phyloP scores from a whole-genome alignment of 35 echinoderm and acorn worm species.

The Ophiothrix spiculata region DNA sequence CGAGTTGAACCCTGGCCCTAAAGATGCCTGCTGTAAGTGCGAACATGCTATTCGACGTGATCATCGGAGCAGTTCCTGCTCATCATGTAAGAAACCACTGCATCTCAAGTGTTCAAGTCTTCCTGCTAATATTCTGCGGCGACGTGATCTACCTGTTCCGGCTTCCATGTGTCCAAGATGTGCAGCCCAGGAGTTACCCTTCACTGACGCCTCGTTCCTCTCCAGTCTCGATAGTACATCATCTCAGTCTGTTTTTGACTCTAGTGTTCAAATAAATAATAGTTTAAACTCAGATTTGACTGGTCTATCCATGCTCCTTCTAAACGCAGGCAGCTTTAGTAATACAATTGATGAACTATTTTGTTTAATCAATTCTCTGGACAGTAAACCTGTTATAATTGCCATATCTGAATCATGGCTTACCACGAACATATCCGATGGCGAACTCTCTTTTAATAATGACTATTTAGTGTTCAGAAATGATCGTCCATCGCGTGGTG shows the following conservation, averaged over 20 bases:
- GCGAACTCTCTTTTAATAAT: not conserved
- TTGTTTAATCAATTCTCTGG: not conserved
- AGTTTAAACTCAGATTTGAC: not conserved
- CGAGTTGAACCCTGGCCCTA: no score
- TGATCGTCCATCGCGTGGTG: not conserved
- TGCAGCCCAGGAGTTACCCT: constrained; percentile 2
- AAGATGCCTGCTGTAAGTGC: no score
- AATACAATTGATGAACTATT: not conserved
- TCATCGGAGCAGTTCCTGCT: not conserved
- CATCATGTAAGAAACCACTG: not conserved
- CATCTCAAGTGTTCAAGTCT: not conserved
- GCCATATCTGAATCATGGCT: not conserved
- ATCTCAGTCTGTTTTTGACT: not conserved
- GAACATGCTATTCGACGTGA: not conserved
- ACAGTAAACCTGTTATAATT: constrained; percentile 2
- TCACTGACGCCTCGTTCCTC: not conserved
- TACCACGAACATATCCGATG: not conserved
- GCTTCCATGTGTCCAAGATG: not conserved
- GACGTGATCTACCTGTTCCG: not conserved
- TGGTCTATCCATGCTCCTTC: not conserved
- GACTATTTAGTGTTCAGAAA: not conserved
- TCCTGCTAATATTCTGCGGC: not conserved
- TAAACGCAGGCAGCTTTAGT: not conserved
- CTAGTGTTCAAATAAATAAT: not conserved
- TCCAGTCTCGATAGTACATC: not conserved